Conservation (phyloP, 2,888 invertebrate genomes). For the Holacanthella duospinosa region DNA sequence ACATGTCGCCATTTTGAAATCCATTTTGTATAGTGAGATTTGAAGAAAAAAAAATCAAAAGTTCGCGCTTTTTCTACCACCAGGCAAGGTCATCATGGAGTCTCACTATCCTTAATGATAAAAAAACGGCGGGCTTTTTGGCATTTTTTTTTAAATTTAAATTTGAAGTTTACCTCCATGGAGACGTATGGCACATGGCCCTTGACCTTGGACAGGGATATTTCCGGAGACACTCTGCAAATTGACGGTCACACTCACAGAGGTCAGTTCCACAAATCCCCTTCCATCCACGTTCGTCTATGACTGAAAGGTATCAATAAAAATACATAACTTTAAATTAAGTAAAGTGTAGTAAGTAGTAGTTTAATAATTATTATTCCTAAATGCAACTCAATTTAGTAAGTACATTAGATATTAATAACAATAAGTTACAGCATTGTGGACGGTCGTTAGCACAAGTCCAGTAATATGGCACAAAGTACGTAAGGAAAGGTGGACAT, state of each 20-base stretch:
- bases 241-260: constrained; percentile 70
- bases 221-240: constrained; percentile 66
- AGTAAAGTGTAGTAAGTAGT: background rate
- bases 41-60: too few relatives aligned
- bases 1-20: too few relatives aligned
- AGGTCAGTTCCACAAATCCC: constrained; percentile 63
- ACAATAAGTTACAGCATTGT: constrained; percentile 57
- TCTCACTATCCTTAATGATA: too few relatives aligned
- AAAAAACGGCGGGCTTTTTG: too few relatives aligned
- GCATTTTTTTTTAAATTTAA: background rate
- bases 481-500: constrained; percentile 68
- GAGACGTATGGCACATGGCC: constrained; percentile 62
- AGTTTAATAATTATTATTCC: background rate
- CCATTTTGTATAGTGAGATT: too few relatives aligned
- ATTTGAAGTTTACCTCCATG: constrained; percentile 47
- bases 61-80: too few relatives aligned
- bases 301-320: constrained; percentile 41
- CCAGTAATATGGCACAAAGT: constrained; percentile 81
- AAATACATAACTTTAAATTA: background rate
- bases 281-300: constrained; percentile 44
- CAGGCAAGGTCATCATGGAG: too few relatives aligned
- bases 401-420: background rate
- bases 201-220: constrained; percentile 63
- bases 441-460: constrained; percentile 67
- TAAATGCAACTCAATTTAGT: background rate